These are phyloP conservation scores for Lumbricus terrestris DNA, from an alignment of 2,888 invertebrate genomes.

Conservation along the genomic window DNA sequence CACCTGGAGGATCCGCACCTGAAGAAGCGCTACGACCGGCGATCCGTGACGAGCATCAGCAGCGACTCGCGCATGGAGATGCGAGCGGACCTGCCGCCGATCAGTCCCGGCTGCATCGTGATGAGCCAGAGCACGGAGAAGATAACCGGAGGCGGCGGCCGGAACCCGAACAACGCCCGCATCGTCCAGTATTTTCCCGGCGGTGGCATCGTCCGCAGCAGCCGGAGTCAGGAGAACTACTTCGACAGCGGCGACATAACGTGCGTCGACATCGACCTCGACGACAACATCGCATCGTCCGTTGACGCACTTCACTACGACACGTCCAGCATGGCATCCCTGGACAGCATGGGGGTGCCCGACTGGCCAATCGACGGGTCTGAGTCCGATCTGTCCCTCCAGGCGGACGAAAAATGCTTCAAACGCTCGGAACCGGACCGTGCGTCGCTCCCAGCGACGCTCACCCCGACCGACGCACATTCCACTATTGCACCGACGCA, in stretches of 20 bases:
- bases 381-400: neutral
- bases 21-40: conserved; percentile 10
- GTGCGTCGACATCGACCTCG: conserved; percentile 85
- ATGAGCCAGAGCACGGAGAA: conserved; percentile 24
- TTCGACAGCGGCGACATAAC: conserved; percentile 71
- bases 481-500: neutral
- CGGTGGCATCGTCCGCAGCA: conserved; percentile 75
- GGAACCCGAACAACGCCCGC: neutral
- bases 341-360: conserved; percentile 26
- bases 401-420: conserved; percentile 3
- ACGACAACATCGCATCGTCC: conserved; percentile 88
- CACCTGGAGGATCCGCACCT: neutral
- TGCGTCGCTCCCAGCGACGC: neutral
- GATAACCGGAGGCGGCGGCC: no score
- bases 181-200: neutral
- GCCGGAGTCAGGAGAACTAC: conserved; percentile 83
- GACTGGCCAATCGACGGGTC: conserved; percentile 14
- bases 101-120: conserved; percentile 6
- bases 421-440: neutral
- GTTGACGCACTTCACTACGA: conserved; percentile 75
- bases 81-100: neutral
- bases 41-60: conserved; percentile 24
- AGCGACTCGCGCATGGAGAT: conserved; percentile 20
- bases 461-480: neutral
- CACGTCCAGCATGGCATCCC: conserved; percentile 31